A percentile compares a stretch with the other conserved stretches of the same genome.
Evolutionary conservation across 2,888 invertebrate species (phyloP).

Genomic region (Labia minor): DNA sequence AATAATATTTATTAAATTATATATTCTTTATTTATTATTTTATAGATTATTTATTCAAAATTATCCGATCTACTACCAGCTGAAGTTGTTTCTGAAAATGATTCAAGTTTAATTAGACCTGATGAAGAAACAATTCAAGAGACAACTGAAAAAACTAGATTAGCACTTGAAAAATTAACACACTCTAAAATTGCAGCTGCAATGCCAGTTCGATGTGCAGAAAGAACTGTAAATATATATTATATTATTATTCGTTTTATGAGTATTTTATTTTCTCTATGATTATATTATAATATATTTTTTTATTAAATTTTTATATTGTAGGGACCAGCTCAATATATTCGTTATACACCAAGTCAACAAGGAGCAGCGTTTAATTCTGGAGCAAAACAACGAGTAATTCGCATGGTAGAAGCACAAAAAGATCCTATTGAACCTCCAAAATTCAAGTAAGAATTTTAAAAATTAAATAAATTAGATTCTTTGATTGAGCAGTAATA

Average conservation of each 20-base stretch:
- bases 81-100: slow-evolving; percentile 81
- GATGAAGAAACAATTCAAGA: slow-evolving; percentile 76
- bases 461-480: no score
- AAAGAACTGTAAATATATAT: slow-evolving; percentile 54
- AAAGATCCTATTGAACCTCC: slow-evolving; percentile 99
- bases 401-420: slow-evolving; percentile 87
- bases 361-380: slow-evolving; percentile 91
- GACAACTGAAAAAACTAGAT: slow-evolving; percentile 78
- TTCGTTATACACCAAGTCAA: slow-evolving; percentile 95
- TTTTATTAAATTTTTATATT: slow-evolving; percentile 15
- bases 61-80: slow-evolving; percentile 84
- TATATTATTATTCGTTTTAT: no score
- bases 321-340: slow-evolving; percentile 86
- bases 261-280: no score
- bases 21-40: slow-evolving; percentile 29
- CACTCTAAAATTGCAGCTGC: slow-evolving; percentile 88
- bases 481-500: no score
- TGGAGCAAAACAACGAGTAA: slow-evolving; percentile 94
- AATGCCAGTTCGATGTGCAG: slow-evolving; percentile 90
- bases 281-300: background rate
- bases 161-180: slow-evolving; percentile 80
- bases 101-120: slow-evolving; percentile 82
- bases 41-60: slow-evolving; percentile 82
- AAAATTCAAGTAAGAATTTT: slow-evolving; percentile 55
- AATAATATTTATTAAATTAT: slow-evolving; percentile 24